Evolutionary conservation across 2,797 vertebrate genomes (phyloP).

Genomic region (Geotrypetes seraphini): DNA sequence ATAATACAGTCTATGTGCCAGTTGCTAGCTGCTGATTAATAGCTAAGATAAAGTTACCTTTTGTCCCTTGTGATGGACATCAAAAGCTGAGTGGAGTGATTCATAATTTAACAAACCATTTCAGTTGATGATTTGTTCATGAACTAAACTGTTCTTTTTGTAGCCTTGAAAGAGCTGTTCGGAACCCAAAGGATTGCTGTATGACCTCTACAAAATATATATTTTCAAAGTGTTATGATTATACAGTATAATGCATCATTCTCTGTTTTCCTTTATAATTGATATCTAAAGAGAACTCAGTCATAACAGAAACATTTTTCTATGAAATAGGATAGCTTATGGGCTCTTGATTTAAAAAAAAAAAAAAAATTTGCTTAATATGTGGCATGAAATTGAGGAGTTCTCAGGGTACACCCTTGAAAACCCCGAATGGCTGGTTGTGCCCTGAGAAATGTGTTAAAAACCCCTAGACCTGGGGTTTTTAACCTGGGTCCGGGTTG

Average conservation of each 20-base stretch:
- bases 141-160: conserved; percentile 8
- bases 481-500: too few species aligned
- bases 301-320: not conserved
- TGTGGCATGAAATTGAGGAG: too few species aligned
- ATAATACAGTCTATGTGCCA: too few species aligned
- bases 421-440: too few species aligned
- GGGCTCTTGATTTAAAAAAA: too few species aligned
- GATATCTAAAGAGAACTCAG: not conserved
- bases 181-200: conserved; percentile 3
- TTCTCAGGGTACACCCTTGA: too few species aligned
- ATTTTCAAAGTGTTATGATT: not conserved
- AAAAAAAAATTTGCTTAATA: too few species aligned
- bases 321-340: not conserved
- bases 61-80: conserved; percentile 6
- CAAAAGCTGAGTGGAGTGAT: conserved; percentile 6
- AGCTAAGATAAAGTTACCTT: not conserved
- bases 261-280: not conserved
- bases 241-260: too few species aligned
- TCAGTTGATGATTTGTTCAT: not conserved
- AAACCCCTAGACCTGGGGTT: too few species aligned
- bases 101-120: conserved; percentile 12
- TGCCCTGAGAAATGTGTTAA: too few species aligned
- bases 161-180: conserved; percentile 4
- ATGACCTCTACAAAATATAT: not conserved
- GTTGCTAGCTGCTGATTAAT: not conserved